Evolutionary conservation across 1,140 invertebrate species (phyloP).

Genomic region (Nasonia giraulti): DNA sequence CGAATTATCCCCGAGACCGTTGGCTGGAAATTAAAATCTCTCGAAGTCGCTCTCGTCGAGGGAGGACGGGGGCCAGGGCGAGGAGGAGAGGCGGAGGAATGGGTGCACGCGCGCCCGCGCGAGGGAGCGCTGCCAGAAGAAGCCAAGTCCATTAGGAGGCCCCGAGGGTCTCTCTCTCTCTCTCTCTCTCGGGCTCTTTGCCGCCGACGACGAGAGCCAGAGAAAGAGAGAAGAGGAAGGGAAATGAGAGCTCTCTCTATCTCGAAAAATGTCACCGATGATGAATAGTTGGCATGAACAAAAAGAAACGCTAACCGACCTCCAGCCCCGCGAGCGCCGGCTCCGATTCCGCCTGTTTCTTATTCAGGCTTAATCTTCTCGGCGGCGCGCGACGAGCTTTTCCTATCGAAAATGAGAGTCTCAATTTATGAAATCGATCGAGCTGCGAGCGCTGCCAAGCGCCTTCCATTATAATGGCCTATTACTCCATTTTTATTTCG

Average conservation of each 20-base stretch:
- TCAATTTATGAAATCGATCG: constrained; percentile 52
- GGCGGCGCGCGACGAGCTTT: constrained; percentile 16
- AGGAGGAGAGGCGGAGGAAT: constrained; percentile 40
- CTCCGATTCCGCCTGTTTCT: constrained; percentile 46
- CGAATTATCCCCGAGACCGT: constrained; percentile 53
- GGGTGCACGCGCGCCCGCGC: constrained; percentile 24
- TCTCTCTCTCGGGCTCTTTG: constrained; percentile 9
- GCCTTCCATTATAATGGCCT: constrained; percentile 35
- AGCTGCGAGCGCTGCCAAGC: constrained; percentile 6
- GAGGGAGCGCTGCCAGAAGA: constrained; percentile 48
- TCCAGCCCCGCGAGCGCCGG: constrained; percentile 24
- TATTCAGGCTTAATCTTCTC: constrained; percentile 37
- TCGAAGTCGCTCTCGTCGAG: constrained; percentile 45
- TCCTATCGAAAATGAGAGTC: constrained; percentile 50
- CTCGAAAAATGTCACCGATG: constrained; percentile 74
- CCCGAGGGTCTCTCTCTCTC: constrained; percentile 49
- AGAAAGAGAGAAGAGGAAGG: constrained; percentile 52
- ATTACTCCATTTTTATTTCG: constrained; percentile 40
- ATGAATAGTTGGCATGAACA: constrained; percentile 75
- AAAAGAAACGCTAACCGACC: constrained; percentile 72
- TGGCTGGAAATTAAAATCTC: constrained; percentile 65
- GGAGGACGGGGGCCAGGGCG: constrained; percentile 47
- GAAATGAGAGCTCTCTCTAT: constrained; percentile 64
- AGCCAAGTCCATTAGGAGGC: constrained; percentile 69
- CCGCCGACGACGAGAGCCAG: not conserved